Base-by-base conservation (phyloP, 2,888 invertebrate species). In the Drosophila paramelanica region DNA sequence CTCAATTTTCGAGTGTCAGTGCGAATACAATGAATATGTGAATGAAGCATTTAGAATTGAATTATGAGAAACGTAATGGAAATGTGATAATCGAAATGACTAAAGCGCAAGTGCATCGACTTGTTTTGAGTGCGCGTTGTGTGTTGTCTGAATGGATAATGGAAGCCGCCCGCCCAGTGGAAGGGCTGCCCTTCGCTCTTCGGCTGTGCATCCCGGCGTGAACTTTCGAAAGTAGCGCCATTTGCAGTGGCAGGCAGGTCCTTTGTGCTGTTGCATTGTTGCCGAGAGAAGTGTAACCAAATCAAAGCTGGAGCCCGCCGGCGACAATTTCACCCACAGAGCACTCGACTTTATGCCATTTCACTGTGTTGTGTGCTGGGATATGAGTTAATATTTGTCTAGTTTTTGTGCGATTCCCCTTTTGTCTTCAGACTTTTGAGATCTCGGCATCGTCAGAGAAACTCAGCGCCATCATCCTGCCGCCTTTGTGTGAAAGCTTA, bases 341-440 rank as follows among this genome's bases (percentile, higher is more conserved):
- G 31, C 31, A 23, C 13, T 38, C 36, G 36, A 31, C n/a, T 50
- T 33, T 39, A 27, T 60, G 49, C 42, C 50, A 55, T 41, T 39
- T 55, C 42, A 36, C 36, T 49, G 52, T 38, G 42, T 27, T 49
- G 52, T 38, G 42, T 23, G 46, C 55, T 65, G 73, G 71, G 67
- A 77, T 77, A 80, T 69, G 73, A 70, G 83, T 83, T 82, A 83
- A 83, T 82, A 86, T 86, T 82, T 82, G 86, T 79, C 86, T 86
- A 86, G 79, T 82, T 82, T 86, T 79, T 66, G 81, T 79, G 73
- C 79, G 73, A 64, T 81, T 73, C 65, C 67, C 66, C 86, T 73
- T 82, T 85, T 82, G 82, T 86, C 76, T 76, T 76, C 45, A 67
- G 71, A 69, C 78, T 75, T 68, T 75, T 80, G 56, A 60, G 61